Base-by-base conservation (phyloP, 2,113 vertebrate species). In the Lichenostomus cassidix region DNA sequence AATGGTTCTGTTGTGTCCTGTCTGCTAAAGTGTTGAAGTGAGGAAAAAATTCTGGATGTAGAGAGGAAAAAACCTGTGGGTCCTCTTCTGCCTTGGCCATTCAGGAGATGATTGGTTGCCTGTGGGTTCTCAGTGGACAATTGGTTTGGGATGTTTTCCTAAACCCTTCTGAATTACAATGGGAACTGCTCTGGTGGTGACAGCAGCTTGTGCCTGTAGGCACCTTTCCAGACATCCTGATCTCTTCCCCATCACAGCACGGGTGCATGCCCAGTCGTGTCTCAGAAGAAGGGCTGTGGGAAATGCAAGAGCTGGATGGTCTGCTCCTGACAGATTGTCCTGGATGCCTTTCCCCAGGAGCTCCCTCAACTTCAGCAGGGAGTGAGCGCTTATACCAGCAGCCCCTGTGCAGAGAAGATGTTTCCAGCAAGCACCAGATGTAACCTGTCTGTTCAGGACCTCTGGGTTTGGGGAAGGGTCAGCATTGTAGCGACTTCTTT, bases 291-390 rank as follows among this genome's bases (percentile, higher is more conserved):
- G 53, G 53, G 44, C 62, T 0, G 1, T 71, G 80, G 53, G 79
- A 64, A 75, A 3, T 37, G 24, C 20, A 33, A 90, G 62, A 83
- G 53, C 37, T 76, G 76, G 67, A 2, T 71, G 59, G 41, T 86
- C 28, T 73, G 35, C 58, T 12, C 20, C 2, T 39, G 67, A 44
- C 71, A 83, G 27, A 5, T 69, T 80, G 63, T 80, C 35, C 70
- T 90, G 28, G 6, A 8, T 39, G 41, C 53, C 80, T 59, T 88
- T 73, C 73, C 68, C 29, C 60, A 41, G 65, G 65, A 13, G 19
- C 42, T 78, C 31, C 46, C 60, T 85, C 0, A 0, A 7, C 37
- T 56, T 79, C 0, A 0, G 39, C 52, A 86, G 63, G 67, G 55
- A 41, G 35, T 19, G 17, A 12, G 28, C 12, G 28, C 3, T 0